Conservation (phyloP, 2,888 invertebrate genomes). For the Melieria crassipennis region DNA sequence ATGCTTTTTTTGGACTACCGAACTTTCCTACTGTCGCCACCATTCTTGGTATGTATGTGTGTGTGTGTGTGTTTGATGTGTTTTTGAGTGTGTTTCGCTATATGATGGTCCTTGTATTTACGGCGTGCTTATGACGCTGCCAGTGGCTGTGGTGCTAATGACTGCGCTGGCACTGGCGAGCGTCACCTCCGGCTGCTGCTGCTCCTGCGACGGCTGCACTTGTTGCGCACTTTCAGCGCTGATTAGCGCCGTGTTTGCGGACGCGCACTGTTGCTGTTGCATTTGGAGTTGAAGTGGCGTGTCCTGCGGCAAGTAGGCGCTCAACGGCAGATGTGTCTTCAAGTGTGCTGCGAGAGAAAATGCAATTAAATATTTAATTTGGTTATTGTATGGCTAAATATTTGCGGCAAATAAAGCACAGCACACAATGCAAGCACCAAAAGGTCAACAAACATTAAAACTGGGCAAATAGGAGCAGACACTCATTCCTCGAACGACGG, state of each 20-base stretch:
- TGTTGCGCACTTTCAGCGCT: neutral
- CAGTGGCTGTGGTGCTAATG: no score
- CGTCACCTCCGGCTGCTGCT: slow-evolving; percentile 14
- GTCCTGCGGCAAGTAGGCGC: slow-evolving; percentile 52
- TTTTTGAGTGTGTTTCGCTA: no score
- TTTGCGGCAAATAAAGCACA: slow-evolving; percentile 4
- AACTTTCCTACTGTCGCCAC: no score
- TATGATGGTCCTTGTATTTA: no score
- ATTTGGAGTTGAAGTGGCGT: slow-evolving; percentile 23
- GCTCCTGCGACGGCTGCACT: slow-evolving; percentile 3
- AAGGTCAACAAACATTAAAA: neutral
- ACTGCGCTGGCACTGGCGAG: no score
- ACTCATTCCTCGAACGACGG: neutral
- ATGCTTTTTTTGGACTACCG: no score
- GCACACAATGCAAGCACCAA: slow-evolving; percentile 3
- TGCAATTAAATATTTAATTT: neutral
- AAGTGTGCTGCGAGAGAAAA: slow-evolving; percentile 47
- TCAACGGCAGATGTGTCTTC: slow-evolving; percentile 53
- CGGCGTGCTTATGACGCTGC: no score
- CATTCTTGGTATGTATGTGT: no score
- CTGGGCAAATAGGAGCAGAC: neutral
- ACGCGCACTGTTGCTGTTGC: neutral
- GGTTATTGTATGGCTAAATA: no score
- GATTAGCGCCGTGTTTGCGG: neutral
- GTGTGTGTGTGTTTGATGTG: no score